Base-by-base conservation (phyloP, 2,888 invertebrate genomes). In the Hydroisotoma schaefferi region DNA sequence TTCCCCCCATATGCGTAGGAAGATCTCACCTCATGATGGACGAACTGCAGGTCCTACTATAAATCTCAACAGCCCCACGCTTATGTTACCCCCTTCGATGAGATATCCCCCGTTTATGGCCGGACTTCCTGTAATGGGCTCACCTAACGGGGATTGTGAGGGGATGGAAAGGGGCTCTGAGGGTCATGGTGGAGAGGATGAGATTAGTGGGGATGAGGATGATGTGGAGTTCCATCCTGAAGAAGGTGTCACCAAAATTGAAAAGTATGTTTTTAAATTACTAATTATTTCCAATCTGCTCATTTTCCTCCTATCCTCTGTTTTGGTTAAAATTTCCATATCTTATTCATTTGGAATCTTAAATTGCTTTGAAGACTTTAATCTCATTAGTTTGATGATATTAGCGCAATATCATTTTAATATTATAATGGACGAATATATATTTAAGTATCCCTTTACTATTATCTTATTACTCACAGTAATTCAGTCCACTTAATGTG, bases 1-100 rank as follows among this genome's bases (percentile, higher is more conserved):
- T 78, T 94, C 94, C 58, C 94, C 97, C 1, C 94, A 95, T 77
- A 80, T 94, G 70, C 82, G 94, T 63, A 81, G 95, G 72, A 95
- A 95, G 80, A 93, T 94, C 73, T 93, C 93, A 22, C 94, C 94
- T 0, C 93, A 94, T 74, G 94, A 94, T 53, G 61, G 61, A 0
- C 83, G 94, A 70, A 91, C 90, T 63, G 85, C 92, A 2, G 91
- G 91, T 79, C 85, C 90, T 1, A 91, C 91, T 76, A 76, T 56
- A 8, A 47, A 46, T 40, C 57, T 69, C 8, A 60, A 57, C 28
- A 64, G 53, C 40, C 66, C 70, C 20, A 56, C 66, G 56, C 63
- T 37, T 37, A 57, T 48, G 59, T 61, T 52, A 52, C 61, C 12
- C 61, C 51, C 68, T 4, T 64, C 65, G 26, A 59, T 67, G 51